Base-by-base conservation (phyloP, 2,888 invertebrate species). In the Atherix ibis region DNA sequence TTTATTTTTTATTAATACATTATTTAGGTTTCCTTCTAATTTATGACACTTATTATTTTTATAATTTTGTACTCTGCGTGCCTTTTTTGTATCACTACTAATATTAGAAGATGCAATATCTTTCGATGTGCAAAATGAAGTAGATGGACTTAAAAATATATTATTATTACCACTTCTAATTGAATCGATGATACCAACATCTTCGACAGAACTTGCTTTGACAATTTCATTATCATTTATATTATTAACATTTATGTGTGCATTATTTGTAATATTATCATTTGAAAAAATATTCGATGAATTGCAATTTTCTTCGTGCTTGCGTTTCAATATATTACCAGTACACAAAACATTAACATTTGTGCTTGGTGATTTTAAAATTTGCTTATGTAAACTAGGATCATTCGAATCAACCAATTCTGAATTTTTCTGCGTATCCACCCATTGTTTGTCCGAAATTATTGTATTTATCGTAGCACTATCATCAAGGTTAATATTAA, bases 51-150 rank as follows among this genome's bases (percentile, higher is more conserved):
- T 53, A 48, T 53, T 56, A 50, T 53, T 53, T 49, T 59, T 43
- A 39, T n/a, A n/a, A n/a, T 33, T 59, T 59, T 59, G 59, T 59
- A 59, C 59, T 59, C 58, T 58, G 51, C 60, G 59, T 58, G 58
- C 56, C 52, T 59, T 59, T 47, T 58, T 59, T 44, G 55, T 53
- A 43, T 59, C 51, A 37, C 47, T 48, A 48, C 45, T 51, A 44
- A 42, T 48, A 48, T 45, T 46, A 44, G 31, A 32, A 27, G 40
- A 35, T 33, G 35, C 32, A 9, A 26, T 19, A 27, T 37, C 37
- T 22, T 26, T 22, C 33, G 31, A 27, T 25, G 32, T 31, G 34
- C 28, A 36, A 18, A 24, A 36, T 27, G 34, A 38, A 19, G 37
- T 38, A 17, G 40, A 40, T 32, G 40, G 36, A 32, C 27, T 32